phyloP scores from a whole-genome alignment of 2,113 vertebrate species.

The Dasyornis broadbenti region DNA sequence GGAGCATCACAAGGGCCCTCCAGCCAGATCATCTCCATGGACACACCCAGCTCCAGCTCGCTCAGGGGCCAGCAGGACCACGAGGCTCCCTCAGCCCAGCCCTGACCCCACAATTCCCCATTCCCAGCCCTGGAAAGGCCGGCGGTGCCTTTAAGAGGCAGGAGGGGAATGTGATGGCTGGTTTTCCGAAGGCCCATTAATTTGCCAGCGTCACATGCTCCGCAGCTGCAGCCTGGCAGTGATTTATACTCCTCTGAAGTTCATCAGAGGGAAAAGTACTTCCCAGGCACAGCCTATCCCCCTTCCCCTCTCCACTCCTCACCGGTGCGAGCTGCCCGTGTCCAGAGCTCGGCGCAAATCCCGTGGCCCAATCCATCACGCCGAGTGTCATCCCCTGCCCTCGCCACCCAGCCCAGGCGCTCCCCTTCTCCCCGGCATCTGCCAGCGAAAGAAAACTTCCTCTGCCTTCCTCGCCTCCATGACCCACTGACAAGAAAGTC shows the following conservation, averaged over 20 bases:
- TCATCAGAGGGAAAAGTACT: conserved; percentile 49
- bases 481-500: conserved; percentile 21
- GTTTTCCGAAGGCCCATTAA: conserved; percentile 7
- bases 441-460: conserved; percentile 58
- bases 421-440: conserved; percentile 11
- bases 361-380: conserved; percentile 2
- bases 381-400: neutral
- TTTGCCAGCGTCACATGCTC: conserved; percentile 44
- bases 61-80: too few relatives aligned
- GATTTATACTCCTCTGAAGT: conserved; percentile 59
- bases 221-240: conserved; percentile 55
- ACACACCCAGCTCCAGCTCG: neutral
- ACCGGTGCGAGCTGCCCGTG: neutral
- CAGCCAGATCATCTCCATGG: fast-evolving
- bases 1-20: neutral
- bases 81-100: neutral
- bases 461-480: neutral
- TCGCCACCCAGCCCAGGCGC: conserved; percentile 18
- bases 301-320: neutral
- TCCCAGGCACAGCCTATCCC: neutral
- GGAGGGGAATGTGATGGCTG: neutral
- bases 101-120: neutral
- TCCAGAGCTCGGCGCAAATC: neutral
- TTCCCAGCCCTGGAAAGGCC: neutral
- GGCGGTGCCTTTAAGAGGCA: conserved; percentile 21